These are phyloP conservation scores for Ariolimax columbianus DNA, from an alignment of 2,888 invertebrate genomes.

Conservation along the genomic window DNA sequence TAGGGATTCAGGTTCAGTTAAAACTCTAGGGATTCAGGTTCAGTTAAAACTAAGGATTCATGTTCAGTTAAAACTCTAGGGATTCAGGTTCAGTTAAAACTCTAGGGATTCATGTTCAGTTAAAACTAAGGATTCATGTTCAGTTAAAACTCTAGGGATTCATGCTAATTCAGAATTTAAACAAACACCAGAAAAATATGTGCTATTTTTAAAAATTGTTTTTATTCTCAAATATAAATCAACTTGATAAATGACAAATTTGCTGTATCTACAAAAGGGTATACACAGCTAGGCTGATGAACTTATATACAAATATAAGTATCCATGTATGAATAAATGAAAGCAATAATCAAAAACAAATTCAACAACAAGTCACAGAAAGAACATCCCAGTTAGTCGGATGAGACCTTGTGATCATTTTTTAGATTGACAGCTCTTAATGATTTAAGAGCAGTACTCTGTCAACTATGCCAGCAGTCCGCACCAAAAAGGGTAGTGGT, in stretches of 20 bases:
- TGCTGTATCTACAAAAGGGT: slow-evolving; percentile 42
- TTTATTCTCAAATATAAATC: slow-evolving; percentile 43
- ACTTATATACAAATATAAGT: slow-evolving; percentile 20
- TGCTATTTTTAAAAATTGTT: not conserved
- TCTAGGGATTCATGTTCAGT: too few relatives aligned
- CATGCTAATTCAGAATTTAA: too few relatives aligned
- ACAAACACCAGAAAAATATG: not conserved
- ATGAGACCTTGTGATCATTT: not conserved
- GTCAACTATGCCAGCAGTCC: too few relatives aligned
- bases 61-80: too few relatives aligned
- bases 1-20: too few relatives aligned
- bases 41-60: too few relatives aligned
- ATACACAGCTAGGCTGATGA: slow-evolving; percentile 34
- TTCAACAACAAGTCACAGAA: not conserved
- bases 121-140: too few relatives aligned
- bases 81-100: too few relatives aligned
- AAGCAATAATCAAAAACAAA: not conserved
- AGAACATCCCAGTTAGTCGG: not conserved
- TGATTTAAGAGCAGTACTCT: too few relatives aligned
- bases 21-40: too few relatives aligned
- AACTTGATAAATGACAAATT: slow-evolving; percentile 45
- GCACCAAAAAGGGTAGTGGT: too few relatives aligned
- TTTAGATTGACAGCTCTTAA: not conserved
- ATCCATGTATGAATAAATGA: not conserved
- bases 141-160: too few relatives aligned